Evolutionary conservation across 2,797 vertebrate genomes (phyloP), one percentile per base, ranked within the genome.

Genomic region (Notoglanidium macrostoma): DNA sequence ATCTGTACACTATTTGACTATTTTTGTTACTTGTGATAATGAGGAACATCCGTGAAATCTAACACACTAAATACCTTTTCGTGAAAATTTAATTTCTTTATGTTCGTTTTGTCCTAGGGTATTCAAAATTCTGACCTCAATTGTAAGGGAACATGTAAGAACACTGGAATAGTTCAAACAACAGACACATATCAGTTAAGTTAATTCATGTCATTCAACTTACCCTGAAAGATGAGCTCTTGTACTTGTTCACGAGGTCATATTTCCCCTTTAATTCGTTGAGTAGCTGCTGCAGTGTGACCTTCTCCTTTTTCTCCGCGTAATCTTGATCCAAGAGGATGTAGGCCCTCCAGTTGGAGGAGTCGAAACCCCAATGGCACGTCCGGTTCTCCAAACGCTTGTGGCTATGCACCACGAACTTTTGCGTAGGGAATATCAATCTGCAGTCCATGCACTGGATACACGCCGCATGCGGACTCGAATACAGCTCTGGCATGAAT

Each of bases 331-430:
- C 98, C 88, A 99, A 93, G 46, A 99, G 98, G 92, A 99, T 94
- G 91, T 99, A 99, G 92, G 97, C 97, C 90, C 97, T 95, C 98
- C 98, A 99, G 94, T 98, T 98, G 91, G 98, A 96, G 0, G 98
- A 99, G 87, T 99, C 98, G 93, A 99, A 99, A 0, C 98, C 98
- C 98, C 98, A 99, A 93, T 99, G 98, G 91, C 98, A 98, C 87
- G 98, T 99, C 95, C 98, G 96, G 95, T 99, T 99, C 95, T 99
- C 98, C 0, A 96, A 97, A 83, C 97, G 96, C 86, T 98, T 96
- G 93, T 99, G 98, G 0, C 98, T 98, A 93, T 99, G 98, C 93
- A 99, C 98, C 93, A 99, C 98, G 86, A 99, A 99, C 1, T 98
- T 98, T 91, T 97, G 97, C 11, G 98, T 96, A 0, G 97, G 98